phyloP scores from a whole-genome alignment of 2,113 vertebrate species.

The Mus pahari region DNA sequence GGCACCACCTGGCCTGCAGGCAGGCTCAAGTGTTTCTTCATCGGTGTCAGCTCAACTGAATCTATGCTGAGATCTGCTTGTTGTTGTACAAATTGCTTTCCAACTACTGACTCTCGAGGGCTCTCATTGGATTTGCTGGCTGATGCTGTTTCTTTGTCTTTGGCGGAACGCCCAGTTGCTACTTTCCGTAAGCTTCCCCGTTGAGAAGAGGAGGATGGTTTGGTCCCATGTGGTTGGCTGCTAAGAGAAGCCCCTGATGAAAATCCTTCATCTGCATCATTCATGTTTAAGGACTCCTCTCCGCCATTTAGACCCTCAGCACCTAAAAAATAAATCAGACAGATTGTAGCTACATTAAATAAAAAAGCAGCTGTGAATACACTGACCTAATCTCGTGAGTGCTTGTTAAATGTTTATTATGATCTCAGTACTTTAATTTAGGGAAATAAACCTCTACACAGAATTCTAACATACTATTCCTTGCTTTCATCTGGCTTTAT shows the following conservation, averaged over 20 bases:
- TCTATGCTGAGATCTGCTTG: slow-evolving; percentile 87
- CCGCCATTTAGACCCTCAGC: slow-evolving; percentile 92
- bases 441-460: slow-evolving; percentile 44
- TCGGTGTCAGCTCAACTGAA: slow-evolving; percentile 92
- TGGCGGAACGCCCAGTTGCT: slow-evolving; percentile 89
- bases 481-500: slow-evolving; percentile 52
- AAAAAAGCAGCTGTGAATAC: slow-evolving; percentile 61
- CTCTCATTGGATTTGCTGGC: slow-evolving; percentile 85
- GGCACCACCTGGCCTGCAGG: slow-evolving; percentile 90
- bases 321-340: slow-evolving; percentile 88
- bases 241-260: slow-evolving; percentile 98
- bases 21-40: slow-evolving; percentile 95
- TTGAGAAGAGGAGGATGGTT: slow-evolving; percentile 86
- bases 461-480: slow-evolving; percentile 21
- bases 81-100: slow-evolving; percentile 88
- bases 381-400: slow-evolving; percentile 73
- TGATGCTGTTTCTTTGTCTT: slow-evolving; percentile 89
- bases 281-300: slow-evolving; percentile 94
- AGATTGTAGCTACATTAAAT: slow-evolving; percentile 65
- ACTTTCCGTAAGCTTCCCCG: slow-evolving; percentile 94
- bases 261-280: slow-evolving; percentile 98
- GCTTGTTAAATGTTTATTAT: not conserved
- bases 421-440: slow-evolving; percentile 45
- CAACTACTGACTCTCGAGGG: slow-evolving; percentile 84
- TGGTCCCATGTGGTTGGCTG: slow-evolving; percentile 94